Conservation (phyloP, 2,797 vertebrate genomes). For the Emys orbicularis region DNA sequence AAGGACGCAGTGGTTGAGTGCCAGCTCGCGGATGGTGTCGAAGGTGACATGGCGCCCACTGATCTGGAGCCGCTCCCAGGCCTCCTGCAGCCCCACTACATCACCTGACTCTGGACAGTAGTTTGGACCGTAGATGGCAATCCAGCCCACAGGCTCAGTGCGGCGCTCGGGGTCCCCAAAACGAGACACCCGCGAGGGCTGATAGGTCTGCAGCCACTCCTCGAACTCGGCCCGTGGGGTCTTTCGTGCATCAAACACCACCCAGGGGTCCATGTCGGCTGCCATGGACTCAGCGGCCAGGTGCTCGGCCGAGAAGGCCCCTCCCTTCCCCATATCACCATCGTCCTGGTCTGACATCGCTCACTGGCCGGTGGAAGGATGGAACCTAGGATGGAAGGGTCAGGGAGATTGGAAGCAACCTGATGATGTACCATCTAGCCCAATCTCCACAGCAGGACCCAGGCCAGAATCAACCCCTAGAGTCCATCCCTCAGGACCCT, state of each 20-base stretch:
- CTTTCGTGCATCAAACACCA: constrained; percentile 87
- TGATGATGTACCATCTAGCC: not conserved
- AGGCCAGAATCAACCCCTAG: not conserved
- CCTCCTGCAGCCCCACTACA: constrained; percentile 86
- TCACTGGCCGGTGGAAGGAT: not conserved
- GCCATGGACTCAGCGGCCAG: constrained; percentile 91
- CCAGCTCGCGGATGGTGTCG: constrained; percentile 88
- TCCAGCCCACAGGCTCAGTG: constrained; percentile 89
- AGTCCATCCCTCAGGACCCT: not conserved
- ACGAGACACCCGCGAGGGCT: constrained; percentile 88
- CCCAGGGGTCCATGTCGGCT: constrained; percentile 94
- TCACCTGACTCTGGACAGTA: constrained; percentile 72
- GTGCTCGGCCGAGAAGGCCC: constrained; percentile 81
- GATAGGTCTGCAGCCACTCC: constrained; percentile 90
- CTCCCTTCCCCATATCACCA: constrained; percentile 50
- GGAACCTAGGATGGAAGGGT: not conserved
- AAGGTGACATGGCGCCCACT: constrained; percentile 85
- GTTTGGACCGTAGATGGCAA: constrained; percentile 83
- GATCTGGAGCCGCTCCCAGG: constrained; percentile 88
- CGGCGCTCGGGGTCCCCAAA: constrained; percentile 81
- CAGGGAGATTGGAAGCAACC: not conserved
- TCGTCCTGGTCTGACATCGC: not conserved
- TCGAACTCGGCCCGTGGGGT: constrained; percentile 88
- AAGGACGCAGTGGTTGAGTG: constrained; percentile 89
- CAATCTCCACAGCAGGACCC: not conserved